Conservation (phyloP, 2,888 invertebrate genomes). For the Parnassius mnemosyne region DNA sequence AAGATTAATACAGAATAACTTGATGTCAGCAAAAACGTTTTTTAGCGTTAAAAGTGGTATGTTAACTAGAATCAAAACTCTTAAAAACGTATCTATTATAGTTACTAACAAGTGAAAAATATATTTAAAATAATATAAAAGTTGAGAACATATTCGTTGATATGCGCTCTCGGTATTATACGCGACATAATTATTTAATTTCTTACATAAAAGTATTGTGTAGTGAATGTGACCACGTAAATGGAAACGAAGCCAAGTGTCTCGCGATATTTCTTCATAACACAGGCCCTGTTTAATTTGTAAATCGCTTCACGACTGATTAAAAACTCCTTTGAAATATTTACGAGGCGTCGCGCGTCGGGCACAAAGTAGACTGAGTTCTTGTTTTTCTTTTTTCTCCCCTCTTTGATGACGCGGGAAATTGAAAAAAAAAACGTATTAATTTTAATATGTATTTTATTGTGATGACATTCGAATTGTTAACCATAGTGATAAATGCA, state of each 20-base stretch:
- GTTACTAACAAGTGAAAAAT: too few relatives aligned
- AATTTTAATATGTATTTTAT: conserved; percentile 5
- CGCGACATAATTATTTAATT: too few relatives aligned
- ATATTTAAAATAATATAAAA: too few relatives aligned
- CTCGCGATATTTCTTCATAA: conserved; percentile 76
- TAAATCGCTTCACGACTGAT: conserved; percentile 79
- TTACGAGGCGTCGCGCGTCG: conserved; percentile 47
- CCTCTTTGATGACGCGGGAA: conserved; percentile 24
- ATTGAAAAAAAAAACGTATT: conserved; percentile 33
- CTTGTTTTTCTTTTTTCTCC: conserved; percentile 28
- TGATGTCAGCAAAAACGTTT: too few relatives aligned
- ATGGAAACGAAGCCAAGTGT: conserved; percentile 49
- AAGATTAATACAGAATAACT: too few relatives aligned
- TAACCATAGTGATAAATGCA: neutral
- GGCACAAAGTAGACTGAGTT: conserved; percentile 34
- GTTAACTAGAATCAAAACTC: too few relatives aligned
- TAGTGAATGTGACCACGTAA: conserved; percentile 18
- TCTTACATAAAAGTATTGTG: too few relatives aligned
- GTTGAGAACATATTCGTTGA: too few relatives aligned
- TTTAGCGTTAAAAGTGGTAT: too few relatives aligned
- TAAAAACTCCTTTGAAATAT: conserved; percentile 79
- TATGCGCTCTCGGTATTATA: too few relatives aligned
- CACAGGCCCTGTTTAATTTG: conserved; percentile 78
- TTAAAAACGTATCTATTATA: too few relatives aligned
- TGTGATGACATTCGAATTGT: too few relatives aligned